Conservation (phyloP, 2,113 vertebrate species). For the Varanus komodoensis region DNA sequence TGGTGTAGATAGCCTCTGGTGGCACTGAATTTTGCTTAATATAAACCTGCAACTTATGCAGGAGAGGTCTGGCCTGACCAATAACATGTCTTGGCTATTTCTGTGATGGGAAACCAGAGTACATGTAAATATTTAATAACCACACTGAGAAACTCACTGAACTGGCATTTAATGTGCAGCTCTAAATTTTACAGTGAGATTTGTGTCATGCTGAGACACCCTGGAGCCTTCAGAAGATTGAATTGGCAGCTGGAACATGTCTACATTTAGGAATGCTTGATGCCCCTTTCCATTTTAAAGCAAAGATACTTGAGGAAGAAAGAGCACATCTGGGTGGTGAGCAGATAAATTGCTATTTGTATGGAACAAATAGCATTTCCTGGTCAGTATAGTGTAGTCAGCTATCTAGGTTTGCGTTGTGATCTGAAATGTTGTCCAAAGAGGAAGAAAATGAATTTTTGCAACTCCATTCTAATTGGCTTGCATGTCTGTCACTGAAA, state of each 20-base stretch:
- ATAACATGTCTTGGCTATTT: background rate
- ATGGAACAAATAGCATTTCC: background rate
- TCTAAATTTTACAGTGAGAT: background rate
- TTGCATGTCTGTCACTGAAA: background rate
- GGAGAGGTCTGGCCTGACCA: background rate
- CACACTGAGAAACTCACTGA: background rate
- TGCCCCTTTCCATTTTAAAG: background rate
- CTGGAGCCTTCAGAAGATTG: background rate
- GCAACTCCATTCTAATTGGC: background rate
- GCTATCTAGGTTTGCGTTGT: background rate
- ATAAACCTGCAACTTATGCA: background rate
- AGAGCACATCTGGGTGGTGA: background rate
- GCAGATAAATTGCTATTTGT: background rate
- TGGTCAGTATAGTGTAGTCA: background rate
- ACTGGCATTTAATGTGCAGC: background rate
- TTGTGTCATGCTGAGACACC: conserved; percentile 4
- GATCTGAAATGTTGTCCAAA: background rate
- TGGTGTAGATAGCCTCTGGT: background rate
- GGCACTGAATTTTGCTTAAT: background rate
- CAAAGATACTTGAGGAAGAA: background rate
- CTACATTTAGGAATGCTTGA: background rate
- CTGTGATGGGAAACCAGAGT: background rate
- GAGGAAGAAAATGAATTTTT: background rate
- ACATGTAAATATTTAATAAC: background rate
- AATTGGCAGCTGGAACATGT: background rate